Conservation (phyloP, 2,113 vertebrate genomes). For the Eira barbara region DNA sequence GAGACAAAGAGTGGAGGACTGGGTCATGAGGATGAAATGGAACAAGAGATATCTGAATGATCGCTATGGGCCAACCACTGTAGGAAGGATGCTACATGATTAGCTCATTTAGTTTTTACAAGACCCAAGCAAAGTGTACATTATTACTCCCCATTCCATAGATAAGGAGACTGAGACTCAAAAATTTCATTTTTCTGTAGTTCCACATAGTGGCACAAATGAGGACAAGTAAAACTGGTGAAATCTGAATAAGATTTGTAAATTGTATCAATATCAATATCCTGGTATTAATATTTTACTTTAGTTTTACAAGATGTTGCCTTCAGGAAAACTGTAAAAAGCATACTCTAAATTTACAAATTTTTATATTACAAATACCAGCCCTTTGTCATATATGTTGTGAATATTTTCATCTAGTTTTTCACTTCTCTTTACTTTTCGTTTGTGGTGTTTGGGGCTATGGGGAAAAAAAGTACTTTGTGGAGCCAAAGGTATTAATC, state of each 20-base stretch:
- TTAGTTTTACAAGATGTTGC: neutral
- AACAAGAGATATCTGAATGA: neutral
- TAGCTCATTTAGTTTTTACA: neutral
- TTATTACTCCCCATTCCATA: neutral
- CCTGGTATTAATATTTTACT: neutral
- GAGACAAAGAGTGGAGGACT: neutral
- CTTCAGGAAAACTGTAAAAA: neutral
- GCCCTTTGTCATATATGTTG: neutral
- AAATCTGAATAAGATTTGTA: neutral
- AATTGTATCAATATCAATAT: neutral
- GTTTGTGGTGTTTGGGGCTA: neutral
- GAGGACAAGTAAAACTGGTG: neutral
- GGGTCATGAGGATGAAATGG: neutral
- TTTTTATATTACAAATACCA: neutral
- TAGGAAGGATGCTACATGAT: neutral
- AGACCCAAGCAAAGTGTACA: neutral
- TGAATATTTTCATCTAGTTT: neutral
- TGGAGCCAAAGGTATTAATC: neutral
- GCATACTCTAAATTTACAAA: neutral
- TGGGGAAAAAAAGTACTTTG: neutral
- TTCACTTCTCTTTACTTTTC: neutral
- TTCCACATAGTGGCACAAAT: neutral
- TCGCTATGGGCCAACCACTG: neutral
- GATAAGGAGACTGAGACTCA: neutral
- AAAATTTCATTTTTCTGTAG: neutral